These are phyloP conservation scores for Diloba caeruleocephala DNA, from an alignment of 2,888 invertebrate species.

Conservation along the genomic window DNA sequence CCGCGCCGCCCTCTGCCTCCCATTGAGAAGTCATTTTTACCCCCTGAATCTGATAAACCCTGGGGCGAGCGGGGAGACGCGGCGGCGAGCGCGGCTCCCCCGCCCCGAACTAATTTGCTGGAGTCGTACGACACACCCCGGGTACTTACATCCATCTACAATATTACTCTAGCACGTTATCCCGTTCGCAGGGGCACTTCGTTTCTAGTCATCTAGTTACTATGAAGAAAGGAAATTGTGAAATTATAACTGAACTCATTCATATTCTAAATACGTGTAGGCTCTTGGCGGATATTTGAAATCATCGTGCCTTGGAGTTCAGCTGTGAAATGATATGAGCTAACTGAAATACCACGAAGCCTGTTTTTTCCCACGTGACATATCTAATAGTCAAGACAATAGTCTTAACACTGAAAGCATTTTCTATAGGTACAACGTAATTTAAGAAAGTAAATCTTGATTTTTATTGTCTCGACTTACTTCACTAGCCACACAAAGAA, in stretches of 20 bases:
- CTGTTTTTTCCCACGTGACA: too few species aligned
- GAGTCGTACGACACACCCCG: constrained; percentile 89
- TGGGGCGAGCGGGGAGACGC: constrained; percentile 65
- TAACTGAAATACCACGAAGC: too few species aligned
- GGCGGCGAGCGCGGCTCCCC: constrained; percentile 80
- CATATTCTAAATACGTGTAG: too few species aligned
- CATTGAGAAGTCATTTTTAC: constrained; percentile 88
- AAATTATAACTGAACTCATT: constrained; percentile 63
- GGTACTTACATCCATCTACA: constrained; percentile 89
- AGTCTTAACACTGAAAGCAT: too few species aligned
- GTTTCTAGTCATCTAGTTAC: constrained; percentile 81
- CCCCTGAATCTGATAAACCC: constrained; percentile 88
- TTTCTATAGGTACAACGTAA: too few species aligned
- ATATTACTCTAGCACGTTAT: constrained; percentile 88
- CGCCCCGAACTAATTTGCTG: constrained; percentile 89
- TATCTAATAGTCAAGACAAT: too few species aligned
- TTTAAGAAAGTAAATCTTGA: too few species aligned
- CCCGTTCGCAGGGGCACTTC: constrained; percentile 85
- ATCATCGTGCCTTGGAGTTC: too few species aligned
- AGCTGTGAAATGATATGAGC: too few species aligned
- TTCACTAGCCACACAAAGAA: too few species aligned
- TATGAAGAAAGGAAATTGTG: constrained; percentile 76
- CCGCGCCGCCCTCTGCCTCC: constrained; percentile 82
- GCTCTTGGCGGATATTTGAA: too few species aligned
- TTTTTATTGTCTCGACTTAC: too few species aligned